These are phyloP conservation scores for Aegotheles bennettii DNA, from an alignment of 2,113 vertebrate species.

Conservation along the genomic window DNA sequence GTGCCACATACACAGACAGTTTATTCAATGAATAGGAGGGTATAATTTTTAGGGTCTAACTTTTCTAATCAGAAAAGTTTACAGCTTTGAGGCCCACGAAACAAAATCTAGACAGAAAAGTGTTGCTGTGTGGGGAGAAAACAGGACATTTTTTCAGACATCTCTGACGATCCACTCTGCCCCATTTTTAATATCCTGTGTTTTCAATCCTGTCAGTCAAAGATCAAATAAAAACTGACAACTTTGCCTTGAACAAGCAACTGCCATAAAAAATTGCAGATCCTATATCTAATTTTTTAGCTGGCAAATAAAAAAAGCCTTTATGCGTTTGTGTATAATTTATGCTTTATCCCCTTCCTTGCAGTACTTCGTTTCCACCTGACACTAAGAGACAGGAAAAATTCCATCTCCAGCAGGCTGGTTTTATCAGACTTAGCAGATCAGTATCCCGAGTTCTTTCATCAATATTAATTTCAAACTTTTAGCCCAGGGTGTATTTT, in stretches of 20 bases:
- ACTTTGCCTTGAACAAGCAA: neutral
- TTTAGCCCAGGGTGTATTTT: slow-evolving; percentile 27
- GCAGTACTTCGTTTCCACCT: neutral
- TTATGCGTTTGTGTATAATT: neutral
- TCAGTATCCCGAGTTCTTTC: neutral
- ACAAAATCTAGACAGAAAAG: neutral
- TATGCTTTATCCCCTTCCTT: neutral
- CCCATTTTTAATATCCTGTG: neutral
- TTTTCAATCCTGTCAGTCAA: neutral
- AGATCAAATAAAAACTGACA: neutral
- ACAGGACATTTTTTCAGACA: neutral
- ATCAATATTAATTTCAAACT: neutral
- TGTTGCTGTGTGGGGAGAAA: neutral
- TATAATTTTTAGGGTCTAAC: neutral
- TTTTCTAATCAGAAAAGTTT: neutral
- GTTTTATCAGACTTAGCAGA: neutral
- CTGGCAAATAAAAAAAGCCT: neutral
- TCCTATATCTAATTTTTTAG: neutral
- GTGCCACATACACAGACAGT: neutral
- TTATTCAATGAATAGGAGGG: neutral
- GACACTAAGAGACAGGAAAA: neutral
- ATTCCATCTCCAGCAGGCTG: neutral
- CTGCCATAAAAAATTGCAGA: neutral
- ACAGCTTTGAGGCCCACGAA: neutral
- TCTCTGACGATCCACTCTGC: neutral